Evolutionary conservation across 2,113 vertebrate genomes (phyloP), one percentile per base, ranked within the genome.

Genomic region (Pogonocichla stellata): DNA sequence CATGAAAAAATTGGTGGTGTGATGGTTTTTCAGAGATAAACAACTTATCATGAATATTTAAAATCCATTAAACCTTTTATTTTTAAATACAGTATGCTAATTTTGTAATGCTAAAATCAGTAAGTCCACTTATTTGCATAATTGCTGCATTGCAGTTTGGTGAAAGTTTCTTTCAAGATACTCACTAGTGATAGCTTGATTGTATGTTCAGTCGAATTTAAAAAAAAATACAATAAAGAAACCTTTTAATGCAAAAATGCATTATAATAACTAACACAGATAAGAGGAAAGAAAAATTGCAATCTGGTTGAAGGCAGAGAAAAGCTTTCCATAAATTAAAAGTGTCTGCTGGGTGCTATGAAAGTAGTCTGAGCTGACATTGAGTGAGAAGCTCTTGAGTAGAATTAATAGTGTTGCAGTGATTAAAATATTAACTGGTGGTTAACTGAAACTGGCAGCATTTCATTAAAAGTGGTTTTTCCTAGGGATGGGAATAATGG

Each of bases 31-130:
- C 56, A 51, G 80, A 92, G 62, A 93, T 94, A 96, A 94, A 91
- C 24, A 94, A 36, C 38, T 84, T 90, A 91, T 36, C 50, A 80
- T 94, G 97, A 97, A 96, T 95, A 92, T 79, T 97, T 84, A 81
- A 97, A 97, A 95, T 84, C 22, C 83, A 88, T 93, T 96, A 69
- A 81, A 94, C 88, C 47, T 73, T 61, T 97, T 96, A 86, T 94
- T 94, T 80, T 95, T 80, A 91, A 93, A 92, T 47, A 62, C 25
- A 87, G 20, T 75, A 64, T 70, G 86, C 56, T 90, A 93, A 96
- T 95, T 92, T 95, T 90, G 65, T 74, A 84, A 93, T 84, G 36
- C 15, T 80, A 82, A 93, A 93, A 73, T 86, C 0, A 0, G 66
- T 89, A n/a, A 26, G 47, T 92, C 80, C 77, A 47, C 40, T 85